Evolutionary conservation across 2,113 vertebrate genomes (phyloP).

Genomic region (Catharus minimus): DNA sequence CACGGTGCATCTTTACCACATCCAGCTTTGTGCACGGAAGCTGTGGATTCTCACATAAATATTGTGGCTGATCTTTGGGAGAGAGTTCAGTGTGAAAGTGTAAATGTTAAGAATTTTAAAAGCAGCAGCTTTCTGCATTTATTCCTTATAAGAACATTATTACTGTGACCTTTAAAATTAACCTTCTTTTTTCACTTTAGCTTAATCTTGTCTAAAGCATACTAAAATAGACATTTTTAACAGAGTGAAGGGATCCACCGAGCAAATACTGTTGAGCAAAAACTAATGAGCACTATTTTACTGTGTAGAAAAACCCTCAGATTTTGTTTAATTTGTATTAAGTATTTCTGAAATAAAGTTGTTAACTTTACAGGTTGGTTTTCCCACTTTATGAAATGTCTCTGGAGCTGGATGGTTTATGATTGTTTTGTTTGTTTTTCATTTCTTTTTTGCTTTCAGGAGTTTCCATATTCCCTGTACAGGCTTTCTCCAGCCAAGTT

Average conservation of each 20-base stretch:
- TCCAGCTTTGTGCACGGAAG: accelerated
- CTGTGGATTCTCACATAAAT: not conserved
- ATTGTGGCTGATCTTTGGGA: not conserved
- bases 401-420: not conserved
- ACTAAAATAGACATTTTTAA: not conserved
- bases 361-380: not conserved
- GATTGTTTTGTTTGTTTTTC: not conserved
- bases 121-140: not conserved
- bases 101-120: not conserved
- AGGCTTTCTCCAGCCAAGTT: not conserved
- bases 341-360: not conserved
- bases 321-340: not conserved
- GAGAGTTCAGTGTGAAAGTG: not conserved
- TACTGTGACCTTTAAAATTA: not conserved
- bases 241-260: not conserved
- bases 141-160: not conserved
- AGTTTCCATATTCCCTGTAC: not conserved
- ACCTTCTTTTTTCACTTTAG: not conserved
- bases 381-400: not conserved
- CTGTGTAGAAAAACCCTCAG: not conserved
- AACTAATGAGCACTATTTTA: not conserved
- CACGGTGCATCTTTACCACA: not conserved
- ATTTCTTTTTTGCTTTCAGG: not conserved
- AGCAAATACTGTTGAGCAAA: not conserved
- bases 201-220: not conserved